Evolutionary conservation across 2,797 vertebrate genomes (phyloP).

Genomic region (Malacoraja senta): DNA sequence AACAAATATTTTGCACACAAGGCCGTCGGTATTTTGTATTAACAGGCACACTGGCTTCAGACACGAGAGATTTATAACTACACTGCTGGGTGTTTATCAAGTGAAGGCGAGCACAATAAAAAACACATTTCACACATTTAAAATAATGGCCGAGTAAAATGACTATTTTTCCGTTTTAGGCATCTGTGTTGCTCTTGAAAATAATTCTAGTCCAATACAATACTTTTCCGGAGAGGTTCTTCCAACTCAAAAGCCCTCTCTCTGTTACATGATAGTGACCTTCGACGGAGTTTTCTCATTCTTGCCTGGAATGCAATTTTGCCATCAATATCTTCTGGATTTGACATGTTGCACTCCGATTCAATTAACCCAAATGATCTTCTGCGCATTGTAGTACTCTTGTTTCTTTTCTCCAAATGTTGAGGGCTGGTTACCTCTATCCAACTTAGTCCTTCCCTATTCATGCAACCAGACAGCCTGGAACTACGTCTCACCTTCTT

Average conservation of each 20-base stretch:
- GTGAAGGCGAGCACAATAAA: neutral
- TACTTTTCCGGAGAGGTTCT: neutral
- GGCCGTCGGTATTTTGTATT: neutral
- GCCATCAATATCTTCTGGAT: neutral
- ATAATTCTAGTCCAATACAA: conserved; percentile 5
- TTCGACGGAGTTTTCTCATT: neutral
- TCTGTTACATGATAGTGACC: neutral
- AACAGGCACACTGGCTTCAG: neutral
- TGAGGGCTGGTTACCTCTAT: neutral
- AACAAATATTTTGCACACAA: neutral
- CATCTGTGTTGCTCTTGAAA: neutral
- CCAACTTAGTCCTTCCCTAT: conserved; percentile 15
- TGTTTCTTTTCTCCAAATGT: neutral
- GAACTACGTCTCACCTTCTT: conserved; percentile 24
- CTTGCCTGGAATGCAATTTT: neutral
- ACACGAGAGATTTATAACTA: neutral
- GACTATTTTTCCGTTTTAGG: neutral
- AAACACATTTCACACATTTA: conserved; percentile 7
- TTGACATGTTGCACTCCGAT: neutral
- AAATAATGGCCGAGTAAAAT: neutral
- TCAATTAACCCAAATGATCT: neutral
- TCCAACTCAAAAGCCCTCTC: neutral
- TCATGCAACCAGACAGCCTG: neutral
- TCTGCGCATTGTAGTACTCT: neutral
- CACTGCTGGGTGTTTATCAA: neutral